A percentile compares a stretch with the other conserved stretches of the same genome.
These are phyloP conservation scores for Chaetorhynchus papuensis DNA, from an alignment of 2,113 vertebrate genomes.

Conservation along the genomic window DNA sequence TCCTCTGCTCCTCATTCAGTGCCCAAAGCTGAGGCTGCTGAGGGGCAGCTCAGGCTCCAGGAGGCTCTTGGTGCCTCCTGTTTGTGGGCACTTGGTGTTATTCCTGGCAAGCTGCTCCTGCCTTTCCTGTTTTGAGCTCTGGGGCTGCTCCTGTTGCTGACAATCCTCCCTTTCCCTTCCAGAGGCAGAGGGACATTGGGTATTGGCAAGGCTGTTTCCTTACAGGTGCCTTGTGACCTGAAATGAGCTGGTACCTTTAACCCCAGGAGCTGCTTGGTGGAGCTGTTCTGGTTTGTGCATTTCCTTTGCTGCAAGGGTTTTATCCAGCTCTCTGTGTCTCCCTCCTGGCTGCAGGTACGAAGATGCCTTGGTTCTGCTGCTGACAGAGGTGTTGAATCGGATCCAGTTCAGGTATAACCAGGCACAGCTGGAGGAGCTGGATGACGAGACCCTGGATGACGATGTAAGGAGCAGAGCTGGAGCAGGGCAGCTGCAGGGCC, in stretches of 20 bases:
- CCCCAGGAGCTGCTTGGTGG: neutral
- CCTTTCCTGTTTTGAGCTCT: neutral
- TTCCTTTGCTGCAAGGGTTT: neutral
- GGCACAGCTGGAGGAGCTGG: slow-evolving; percentile 93
- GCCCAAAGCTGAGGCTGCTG: neutral
- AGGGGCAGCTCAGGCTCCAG: neutral
- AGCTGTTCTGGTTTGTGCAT: accelerated
- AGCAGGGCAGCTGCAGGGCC: neutral
- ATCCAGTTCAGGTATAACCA: slow-evolving; percentile 98
- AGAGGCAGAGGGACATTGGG: neutral
- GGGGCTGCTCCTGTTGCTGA: neutral
- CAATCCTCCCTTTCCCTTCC: neutral
- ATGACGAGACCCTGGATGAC: slow-evolving; percentile 95
- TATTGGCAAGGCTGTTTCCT: neutral
- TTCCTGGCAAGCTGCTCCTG: neutral
- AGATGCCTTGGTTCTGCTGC: slow-evolving; percentile 89
- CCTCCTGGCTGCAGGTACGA: slow-evolving; percentile 81
- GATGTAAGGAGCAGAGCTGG: slow-evolving; percentile 81
- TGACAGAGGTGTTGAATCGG: slow-evolving; percentile 92
- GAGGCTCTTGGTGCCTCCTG: neutral
- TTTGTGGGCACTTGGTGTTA: neutral
- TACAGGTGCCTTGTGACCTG: neutral
- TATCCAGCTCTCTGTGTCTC: neutral
- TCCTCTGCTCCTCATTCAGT: neutral
- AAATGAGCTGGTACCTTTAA: neutral